Conservation (phyloP, 1,140 invertebrate species). For the Drusus annulatus region DNA sequence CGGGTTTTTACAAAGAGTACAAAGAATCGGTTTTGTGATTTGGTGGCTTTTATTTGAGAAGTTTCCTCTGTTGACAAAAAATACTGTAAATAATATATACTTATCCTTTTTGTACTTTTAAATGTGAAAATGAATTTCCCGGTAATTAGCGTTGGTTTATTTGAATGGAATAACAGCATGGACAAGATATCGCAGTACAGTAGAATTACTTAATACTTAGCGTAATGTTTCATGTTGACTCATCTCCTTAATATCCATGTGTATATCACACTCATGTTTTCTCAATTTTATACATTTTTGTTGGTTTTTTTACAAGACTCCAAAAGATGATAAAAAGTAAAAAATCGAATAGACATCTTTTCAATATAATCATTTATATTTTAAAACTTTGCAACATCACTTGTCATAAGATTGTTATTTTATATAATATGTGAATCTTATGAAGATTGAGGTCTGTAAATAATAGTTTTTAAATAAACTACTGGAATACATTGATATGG, state of each 20-base stretch:
- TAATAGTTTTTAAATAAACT: conserved; percentile 54
- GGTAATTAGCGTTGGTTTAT: conserved; percentile 31
- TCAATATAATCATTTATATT: conserved; percentile 45
- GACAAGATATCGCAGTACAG: conserved; percentile 36
- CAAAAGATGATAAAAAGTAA: conserved; percentile 12
- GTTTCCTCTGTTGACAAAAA: conserved; percentile 28
- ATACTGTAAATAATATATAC: conserved; percentile 48
- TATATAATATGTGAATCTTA: conserved; percentile 52
- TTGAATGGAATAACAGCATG: conserved; percentile 33
- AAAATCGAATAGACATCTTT: conserved; percentile 45
- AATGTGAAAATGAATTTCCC: conserved; percentile 26
- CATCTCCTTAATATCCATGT: conserved; percentile 31
- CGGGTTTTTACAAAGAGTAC: conserved; percentile 40
- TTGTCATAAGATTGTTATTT: conserved; percentile 52
- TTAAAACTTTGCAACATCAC: conserved; percentile 46
- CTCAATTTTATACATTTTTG: conserved; percentile 31
- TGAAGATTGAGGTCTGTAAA: conserved; percentile 53
- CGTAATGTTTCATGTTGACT: conserved; percentile 35
- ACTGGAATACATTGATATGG: conserved; percentile 52
- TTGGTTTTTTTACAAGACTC: conserved; percentile 43
- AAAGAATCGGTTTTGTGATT: conserved; percentile 44
- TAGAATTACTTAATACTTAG: conserved; percentile 17
- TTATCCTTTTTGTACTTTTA: conserved; percentile 45
- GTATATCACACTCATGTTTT: conserved; percentile 26
- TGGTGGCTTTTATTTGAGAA: conserved; percentile 50